Percentiles rank a stretch among this genome's conserved stretches.
Conservation (phyloP, 2,113 vertebrate genomes). For the Calypte anna region DNA sequence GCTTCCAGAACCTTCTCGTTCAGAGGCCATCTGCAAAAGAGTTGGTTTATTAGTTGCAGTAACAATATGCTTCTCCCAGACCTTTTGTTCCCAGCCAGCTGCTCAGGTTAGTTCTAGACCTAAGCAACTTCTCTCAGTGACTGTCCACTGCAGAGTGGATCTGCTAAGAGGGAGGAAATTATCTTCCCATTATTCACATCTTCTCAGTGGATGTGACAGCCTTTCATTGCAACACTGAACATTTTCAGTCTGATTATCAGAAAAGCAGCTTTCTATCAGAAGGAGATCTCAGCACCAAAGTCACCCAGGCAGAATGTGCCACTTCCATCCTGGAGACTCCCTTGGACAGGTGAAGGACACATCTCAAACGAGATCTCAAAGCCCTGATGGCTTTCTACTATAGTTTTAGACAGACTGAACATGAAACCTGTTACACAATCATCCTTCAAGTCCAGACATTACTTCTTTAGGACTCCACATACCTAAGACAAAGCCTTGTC, state of each 20-base stretch:
- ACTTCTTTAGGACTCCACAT: background rate
- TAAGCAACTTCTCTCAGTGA: background rate
- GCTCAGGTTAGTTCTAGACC: background rate
- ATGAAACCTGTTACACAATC: background rate
- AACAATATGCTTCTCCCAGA: background rate
- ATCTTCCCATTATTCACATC: background rate
- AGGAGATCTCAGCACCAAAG: background rate
- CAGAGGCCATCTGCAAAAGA: constrained; percentile 92
- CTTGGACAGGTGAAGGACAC: background rate
- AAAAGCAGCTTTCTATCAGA: background rate
- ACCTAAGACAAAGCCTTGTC: background rate
- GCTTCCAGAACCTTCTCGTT: constrained; percentile 85
- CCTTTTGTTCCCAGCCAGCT: background rate
- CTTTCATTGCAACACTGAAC: background rate
- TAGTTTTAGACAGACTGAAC: background rate
- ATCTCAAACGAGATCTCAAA: background rate
- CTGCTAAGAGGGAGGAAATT: background rate
- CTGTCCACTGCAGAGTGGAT: background rate
- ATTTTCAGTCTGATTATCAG: background rate
- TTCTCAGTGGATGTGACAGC: background rate
- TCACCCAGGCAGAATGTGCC: background rate
- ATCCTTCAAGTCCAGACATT: background rate
- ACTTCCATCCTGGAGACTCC: background rate
- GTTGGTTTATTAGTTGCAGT: background rate
- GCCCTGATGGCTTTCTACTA: fast-evolving